Evolutionary conservation across 2,888 invertebrate species (phyloP), one percentile per base, ranked within the genome.

Genomic region (Lamellibrachia columna): DNA sequence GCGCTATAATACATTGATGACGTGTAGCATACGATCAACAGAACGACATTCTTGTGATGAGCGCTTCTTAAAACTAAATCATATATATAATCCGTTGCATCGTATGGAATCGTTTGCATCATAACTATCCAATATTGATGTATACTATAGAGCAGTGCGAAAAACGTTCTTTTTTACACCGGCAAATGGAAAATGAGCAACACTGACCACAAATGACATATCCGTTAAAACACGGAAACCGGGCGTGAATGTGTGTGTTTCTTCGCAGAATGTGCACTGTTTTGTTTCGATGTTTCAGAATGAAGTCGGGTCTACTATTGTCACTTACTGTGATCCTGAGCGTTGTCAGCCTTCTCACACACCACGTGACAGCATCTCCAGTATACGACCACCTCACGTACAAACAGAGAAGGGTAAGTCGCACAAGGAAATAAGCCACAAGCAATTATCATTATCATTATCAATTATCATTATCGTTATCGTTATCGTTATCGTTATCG

Each of bases 251-350:
- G 9, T 9, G 55, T 22, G 6, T 15, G 75, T 6, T 75, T 75
- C 75, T 75, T 55, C 55, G 55, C 55, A 7, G 8, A 55, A 55
- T 55, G 4, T 55, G 7, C 55, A 55, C 55, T 55, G 55, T 55
- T 75, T 22, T n/a, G 15, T 75, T 75, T 15, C 75, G 15, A 75
- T 22, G 75, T 75, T 75, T 75, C 75, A 75, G 75, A 75, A 75
- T 75, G 75, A 75, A 75, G 75, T 75, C 75, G 75, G 75, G 75
- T n/a, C 22, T 75, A 75, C n/a, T 75, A 75, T 75, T 75, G 75
- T 75, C 75, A n/a, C 75, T 75, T 75, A 75, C 75, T 1, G 75
- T 75, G 75, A 22, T 75, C 75, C 15, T 75, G 22, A 75, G n/a
- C 75, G 75, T n/a, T 75, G 75, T 75, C n/a, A 75, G 75, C n/a